phyloP scores from a whole-genome alignment of 2,888 invertebrate species.

The Rapana venosa region DNA sequence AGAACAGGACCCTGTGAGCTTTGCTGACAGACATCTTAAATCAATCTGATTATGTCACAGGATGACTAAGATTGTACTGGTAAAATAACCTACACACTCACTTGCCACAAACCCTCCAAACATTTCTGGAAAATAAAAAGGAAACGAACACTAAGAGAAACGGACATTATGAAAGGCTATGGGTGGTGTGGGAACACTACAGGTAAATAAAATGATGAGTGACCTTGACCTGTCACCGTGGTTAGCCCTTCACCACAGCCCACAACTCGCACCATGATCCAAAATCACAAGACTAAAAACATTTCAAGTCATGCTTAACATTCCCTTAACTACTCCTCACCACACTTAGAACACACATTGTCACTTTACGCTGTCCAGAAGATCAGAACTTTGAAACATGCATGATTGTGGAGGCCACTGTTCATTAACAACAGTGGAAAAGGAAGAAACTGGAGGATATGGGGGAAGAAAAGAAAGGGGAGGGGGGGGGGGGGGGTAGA shows the following conservation, averaged over 20 bases:
- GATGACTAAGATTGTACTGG: background rate
- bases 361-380: background rate
- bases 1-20: slow-evolving; percentile 1
- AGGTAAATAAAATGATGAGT: background rate
- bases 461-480: background rate
- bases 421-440: background rate
- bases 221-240: slow-evolving; percentile 6
- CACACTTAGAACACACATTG: background rate
- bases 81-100: background rate
- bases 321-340: background rate
- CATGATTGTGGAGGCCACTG: background rate
- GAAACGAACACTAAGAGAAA: background rate
- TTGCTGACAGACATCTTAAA: background rate
- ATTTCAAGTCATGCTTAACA: background rate
- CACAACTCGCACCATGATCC: slow-evolving; percentile 15
- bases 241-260: background rate
- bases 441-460: background rate
- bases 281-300: background rate
- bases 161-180: background rate
- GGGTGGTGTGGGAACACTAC: background rate
- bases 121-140: background rate
- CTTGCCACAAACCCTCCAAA: background rate
- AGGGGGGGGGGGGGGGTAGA: background rate
- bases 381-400: background rate
- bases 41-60: background rate